Conservation (phyloP, 2,888 invertebrate species). For the Tyria jacobaeae region DNA sequence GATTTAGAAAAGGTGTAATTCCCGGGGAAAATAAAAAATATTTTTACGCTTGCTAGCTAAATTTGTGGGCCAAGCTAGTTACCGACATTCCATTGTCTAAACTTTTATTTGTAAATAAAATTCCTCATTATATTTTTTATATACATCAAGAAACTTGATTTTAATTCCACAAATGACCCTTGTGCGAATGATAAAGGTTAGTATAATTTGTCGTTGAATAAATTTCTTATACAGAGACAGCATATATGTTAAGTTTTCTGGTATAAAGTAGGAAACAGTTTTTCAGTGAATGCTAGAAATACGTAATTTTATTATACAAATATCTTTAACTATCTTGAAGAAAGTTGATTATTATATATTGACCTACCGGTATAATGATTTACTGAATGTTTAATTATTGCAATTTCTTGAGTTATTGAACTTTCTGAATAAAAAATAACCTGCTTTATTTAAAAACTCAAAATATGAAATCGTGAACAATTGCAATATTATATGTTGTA, state of each 20-base stretch:
- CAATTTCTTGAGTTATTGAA: conserved; percentile 6
- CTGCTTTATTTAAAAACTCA: too few relatives aligned
- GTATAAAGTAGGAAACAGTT: not conserved
- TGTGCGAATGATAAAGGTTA: not conserved
- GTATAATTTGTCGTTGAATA: not conserved
- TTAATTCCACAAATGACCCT: not conserved
- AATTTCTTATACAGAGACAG: not conserved
- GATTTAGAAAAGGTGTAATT: too few relatives aligned
- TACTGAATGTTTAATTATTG: conserved; percentile 4
- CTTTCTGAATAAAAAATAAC: conserved; percentile 3
- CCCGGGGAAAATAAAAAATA: too few relatives aligned
- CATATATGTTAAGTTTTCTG: not conserved
- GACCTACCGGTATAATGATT: conserved; percentile 4
- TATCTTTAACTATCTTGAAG: conserved; percentile 4
- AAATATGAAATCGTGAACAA: too few relatives aligned
- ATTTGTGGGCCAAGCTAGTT: too few relatives aligned
- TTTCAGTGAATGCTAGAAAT: not conserved
- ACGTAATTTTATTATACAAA: not conserved
- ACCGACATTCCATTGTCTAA: not conserved
- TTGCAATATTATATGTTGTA: too few relatives aligned
- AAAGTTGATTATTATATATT: conserved; percentile 7
- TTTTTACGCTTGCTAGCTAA: too few relatives aligned
- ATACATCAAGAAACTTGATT: not conserved
- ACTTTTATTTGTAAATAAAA: not conserved
- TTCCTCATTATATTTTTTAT: not conserved